Percentiles rank a stretch among this genome's conserved stretches.
Conservation (phyloP, 2,797 vertebrate genomes). For the Coccyzus lansbergi region DNA sequence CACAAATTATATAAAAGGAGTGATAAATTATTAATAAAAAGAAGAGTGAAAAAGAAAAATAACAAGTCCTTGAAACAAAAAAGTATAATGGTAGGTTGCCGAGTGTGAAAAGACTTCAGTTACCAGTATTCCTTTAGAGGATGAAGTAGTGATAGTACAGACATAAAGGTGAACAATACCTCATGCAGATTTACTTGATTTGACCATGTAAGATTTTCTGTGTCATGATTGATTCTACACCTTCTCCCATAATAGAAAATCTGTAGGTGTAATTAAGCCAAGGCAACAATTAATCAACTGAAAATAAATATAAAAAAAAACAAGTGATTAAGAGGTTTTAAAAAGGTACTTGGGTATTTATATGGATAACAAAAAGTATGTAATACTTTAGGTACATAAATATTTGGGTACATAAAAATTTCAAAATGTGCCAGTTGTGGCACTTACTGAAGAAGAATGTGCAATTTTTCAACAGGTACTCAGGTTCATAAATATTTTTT, state of each 20-base stretch:
- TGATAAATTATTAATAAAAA: neutral
- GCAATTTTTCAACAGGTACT: neutral
- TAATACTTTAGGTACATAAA: neutral
- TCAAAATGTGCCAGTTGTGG: neutral
- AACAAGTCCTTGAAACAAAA: neutral
- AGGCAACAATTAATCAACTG: neutral
- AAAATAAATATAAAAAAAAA: neutral
- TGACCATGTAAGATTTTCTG: neutral
- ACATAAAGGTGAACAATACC: neutral
- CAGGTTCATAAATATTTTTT: neutral
- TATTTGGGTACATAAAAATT: neutral
- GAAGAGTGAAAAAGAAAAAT: neutral
- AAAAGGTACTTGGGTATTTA: neutral
- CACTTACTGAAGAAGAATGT: neutral
- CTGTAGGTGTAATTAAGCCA: neutral
- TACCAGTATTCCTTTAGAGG: neutral
- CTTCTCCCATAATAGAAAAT: neutral
- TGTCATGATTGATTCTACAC: neutral
- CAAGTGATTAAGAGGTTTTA: neutral
- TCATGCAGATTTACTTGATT: neutral
- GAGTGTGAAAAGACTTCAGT: neutral
- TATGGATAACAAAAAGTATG: neutral
- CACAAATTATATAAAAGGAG: neutral
- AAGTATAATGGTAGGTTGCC: fast-evolving
- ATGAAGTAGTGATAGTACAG: neutral